Base-by-base conservation (phyloP, 2,113 vertebrate species). In the Brevimyrus niger region DNA sequence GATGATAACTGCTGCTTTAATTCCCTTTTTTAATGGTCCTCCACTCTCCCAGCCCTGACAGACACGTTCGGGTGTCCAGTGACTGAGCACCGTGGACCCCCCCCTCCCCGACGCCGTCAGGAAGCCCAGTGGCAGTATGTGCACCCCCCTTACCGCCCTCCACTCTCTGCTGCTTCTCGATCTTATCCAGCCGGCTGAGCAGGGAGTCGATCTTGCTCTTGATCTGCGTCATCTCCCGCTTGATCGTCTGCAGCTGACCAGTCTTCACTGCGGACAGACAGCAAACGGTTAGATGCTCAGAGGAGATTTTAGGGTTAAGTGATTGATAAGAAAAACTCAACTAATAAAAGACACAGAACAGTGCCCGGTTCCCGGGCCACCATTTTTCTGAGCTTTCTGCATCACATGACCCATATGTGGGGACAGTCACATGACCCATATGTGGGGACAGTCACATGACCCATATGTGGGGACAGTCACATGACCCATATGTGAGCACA, bases 121-220 rank as follows among this genome's bases (percentile, higher is more conserved):
- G 55, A 85, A 65, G 88, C 86, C 23, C 69, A 89, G 89, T 76
- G n/a, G 38, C 19, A 23, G 9, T 7, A n/a, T 15, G 38, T 42
- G 58, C 35, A 9, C 69, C 31, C 27, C 3, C 3, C 98, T 96
- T 94, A 99, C 98, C 98, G 90, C 95, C 95, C 93, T 99, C 97
- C 15, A 93, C 96, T 93, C 97, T 97, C 95, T 99, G 98, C 94
- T 99, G 98, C 93, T 98, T 99, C 96, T 99, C 98, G 90, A 99
- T 99, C 96, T 98, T 99, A 95, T 99, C 98, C 97, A 99, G 96
- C 88, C 98, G 98, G 89, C 97, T 97, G 94, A 99, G 96, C 94
- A 99, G 97, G 92, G 98, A 99, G 96, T 99, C 98, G 92, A 99
- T 98, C 96, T 99, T 99, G 93, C 97, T 96, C 97, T 99, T 99